Conservation (phyloP, 2,888 invertebrate genomes). For the Tridacna crocea region DNA sequence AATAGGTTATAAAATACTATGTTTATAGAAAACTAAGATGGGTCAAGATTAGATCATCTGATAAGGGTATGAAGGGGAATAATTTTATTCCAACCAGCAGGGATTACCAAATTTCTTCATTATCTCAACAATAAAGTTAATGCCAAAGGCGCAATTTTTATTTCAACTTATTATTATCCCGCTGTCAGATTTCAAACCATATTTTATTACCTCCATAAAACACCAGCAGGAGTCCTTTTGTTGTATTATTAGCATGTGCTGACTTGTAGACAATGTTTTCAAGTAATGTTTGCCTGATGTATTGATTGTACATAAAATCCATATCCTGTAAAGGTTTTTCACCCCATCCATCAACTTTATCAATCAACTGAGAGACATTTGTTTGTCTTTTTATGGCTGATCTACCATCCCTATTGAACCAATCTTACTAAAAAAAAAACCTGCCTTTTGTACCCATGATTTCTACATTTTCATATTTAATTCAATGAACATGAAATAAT, state of each 20-base stretch:
- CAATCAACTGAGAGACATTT: constrained; percentile 40
- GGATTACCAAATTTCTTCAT: constrained; percentile 9
- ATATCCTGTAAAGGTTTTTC: not conserved
- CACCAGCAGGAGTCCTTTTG: not conserved
- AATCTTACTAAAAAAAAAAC: not conserved
- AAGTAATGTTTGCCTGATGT: not conserved
- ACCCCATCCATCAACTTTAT: constrained; percentile 37
- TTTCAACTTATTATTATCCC: not conserved
- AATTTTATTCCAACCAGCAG: not conserved
- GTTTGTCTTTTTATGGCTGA: constrained; percentile 39
- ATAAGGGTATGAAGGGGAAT: too few relatives aligned
- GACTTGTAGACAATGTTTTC: not conserved
- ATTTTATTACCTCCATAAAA: not conserved
- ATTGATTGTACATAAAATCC: constrained; percentile 4
- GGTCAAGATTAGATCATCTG: too few relatives aligned
- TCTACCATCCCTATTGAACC: constrained; percentile 20
- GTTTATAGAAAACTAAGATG: too few relatives aligned
- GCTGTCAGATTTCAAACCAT: not conserved
- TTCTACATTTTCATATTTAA: too few relatives aligned
- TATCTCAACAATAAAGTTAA: constrained; percentile 10
- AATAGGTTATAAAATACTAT: too few relatives aligned
- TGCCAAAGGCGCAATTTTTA: constrained; percentile 10
- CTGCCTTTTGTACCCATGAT: not conserved
- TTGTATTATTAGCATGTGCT: not conserved
- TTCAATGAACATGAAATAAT: too few relatives aligned